These are phyloP conservation scores for Polydrusus cervinus DNA, from an alignment of 2,888 invertebrate genomes.

Conservation along the genomic window DNA sequence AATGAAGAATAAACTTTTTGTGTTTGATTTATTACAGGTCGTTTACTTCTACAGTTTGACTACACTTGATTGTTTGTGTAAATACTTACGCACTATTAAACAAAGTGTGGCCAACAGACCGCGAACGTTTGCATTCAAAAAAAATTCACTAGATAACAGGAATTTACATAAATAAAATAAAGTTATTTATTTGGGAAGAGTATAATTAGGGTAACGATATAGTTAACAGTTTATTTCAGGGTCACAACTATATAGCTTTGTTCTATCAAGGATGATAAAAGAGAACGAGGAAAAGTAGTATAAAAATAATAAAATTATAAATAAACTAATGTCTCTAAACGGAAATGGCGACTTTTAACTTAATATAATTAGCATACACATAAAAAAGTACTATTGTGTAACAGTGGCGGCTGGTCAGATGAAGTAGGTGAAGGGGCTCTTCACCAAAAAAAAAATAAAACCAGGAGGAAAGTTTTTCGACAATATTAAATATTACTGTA, in stretches of 20 bases:
- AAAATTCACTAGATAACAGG: conserved; percentile 10
- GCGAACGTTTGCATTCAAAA: conserved; percentile 13
- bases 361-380: too few species aligned
- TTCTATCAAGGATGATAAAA: neutral
- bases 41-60: conserved; percentile 10
- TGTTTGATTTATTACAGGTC: conserved; percentile 10
- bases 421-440: too few species aligned
- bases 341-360: too few species aligned
- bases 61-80: conserved; percentile 7
- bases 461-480: too few species aligned
- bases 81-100: conserved; percentile 20
- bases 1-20: conserved; percentile 14
- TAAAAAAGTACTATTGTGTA: too few species aligned
- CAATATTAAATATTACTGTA: too few species aligned
- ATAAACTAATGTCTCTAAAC: too few species aligned
- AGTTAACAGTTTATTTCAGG: neutral
- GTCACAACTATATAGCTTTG: neutral
- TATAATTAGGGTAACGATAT: conserved; percentile 2
- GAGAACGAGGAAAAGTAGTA: neutral
- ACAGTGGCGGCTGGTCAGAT: too few species aligned
- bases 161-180: conserved; percentile 8
- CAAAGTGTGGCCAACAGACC: conserved; percentile 14
- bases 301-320: too few species aligned
- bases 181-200: conserved; percentile 11
- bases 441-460: too few species aligned